Evolutionary conservation across 2,113 vertebrate species (phyloP).

Genomic region (Hemiscyllium ocellatum): DNA sequence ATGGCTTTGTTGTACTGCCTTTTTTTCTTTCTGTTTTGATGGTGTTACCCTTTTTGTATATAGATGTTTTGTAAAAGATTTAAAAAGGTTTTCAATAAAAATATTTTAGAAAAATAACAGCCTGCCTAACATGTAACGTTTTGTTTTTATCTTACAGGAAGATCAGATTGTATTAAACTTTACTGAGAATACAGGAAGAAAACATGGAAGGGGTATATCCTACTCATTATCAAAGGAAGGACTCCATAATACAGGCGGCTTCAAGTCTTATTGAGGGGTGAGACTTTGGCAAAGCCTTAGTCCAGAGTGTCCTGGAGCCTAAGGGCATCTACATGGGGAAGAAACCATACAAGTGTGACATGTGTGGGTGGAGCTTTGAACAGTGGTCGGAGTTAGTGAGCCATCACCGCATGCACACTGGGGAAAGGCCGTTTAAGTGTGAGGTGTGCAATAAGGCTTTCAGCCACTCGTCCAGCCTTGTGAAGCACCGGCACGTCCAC

Average conservation of each 20-base stretch:
- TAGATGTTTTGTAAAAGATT: no score
- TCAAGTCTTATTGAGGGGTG: not conserved
- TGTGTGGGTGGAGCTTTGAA: not conserved
- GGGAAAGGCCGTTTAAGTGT: not conserved
- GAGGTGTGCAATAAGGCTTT: not conserved
- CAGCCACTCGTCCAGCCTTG: not conserved
- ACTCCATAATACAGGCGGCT: not conserved
- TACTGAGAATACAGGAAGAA: not conserved
- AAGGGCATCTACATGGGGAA: not conserved
- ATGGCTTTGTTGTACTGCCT: no score
- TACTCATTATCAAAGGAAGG: not conserved
- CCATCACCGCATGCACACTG: not conserved
- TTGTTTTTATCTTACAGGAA: not conserved
- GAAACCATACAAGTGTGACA: not conserved
- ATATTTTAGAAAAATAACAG: no score
- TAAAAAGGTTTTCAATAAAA: no score
- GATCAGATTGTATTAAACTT: not conserved
- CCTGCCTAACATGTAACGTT: not conserved
- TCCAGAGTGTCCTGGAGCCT: not conserved
- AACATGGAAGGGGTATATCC: not conserved
- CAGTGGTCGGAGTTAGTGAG: not conserved
- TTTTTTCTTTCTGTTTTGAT: no score
- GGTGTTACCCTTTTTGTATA: no score
- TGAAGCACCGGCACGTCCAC: not conserved
- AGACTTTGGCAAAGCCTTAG: not conserved